phyloP scores from a whole-genome alignment of 2,113 vertebrate genomes.

The Corythoichthys haematopterus region DNA sequence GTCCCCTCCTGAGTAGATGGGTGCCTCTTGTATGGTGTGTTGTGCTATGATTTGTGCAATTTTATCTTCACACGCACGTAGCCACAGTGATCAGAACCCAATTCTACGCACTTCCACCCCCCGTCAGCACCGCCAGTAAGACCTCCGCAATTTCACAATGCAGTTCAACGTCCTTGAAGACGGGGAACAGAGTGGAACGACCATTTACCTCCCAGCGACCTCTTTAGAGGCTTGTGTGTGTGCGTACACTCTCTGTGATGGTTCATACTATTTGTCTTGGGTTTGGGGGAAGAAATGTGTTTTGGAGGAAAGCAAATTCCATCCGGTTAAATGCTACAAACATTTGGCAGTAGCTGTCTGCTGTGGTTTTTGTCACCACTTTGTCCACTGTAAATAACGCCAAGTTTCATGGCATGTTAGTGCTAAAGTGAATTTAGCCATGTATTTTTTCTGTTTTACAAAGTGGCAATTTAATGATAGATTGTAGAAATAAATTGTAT shows the following conservation, averaged over 20 bases:
- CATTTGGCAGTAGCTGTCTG: conserved; percentile 50
- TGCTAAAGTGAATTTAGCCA: conserved; percentile 58
- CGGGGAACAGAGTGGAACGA: conserved; percentile 46
- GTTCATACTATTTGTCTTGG: conserved; percentile 55
- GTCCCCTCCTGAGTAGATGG: conserved; percentile 18
- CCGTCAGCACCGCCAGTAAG: conserved; percentile 28
- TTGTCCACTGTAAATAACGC: conserved; percentile 69
- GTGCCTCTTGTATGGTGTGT: conserved; percentile 3
- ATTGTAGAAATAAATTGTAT: conserved; percentile 59
- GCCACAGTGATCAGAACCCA: conserved; percentile 19
- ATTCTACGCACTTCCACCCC: conserved; percentile 22
- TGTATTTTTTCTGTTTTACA: conserved; percentile 44
- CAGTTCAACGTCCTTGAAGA: conserved; percentile 69
- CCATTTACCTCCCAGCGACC: conserved; percentile 52
- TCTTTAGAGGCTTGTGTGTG: conserved; percentile 39
- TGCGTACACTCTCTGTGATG: conserved; percentile 20
- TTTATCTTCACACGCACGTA: conserved; percentile 6
- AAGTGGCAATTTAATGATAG: conserved; percentile 51
- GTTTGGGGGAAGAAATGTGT: conserved; percentile 48
- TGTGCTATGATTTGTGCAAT: conserved; percentile 22
- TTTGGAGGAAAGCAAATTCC: conserved; percentile 58
- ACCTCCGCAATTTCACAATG: conserved; percentile 53
- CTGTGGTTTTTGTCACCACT: conserved; percentile 67
- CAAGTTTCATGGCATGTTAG: conserved; percentile 58
- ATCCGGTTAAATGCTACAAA: conserved; percentile 51